Conservation (phyloP, 1,140 invertebrate species). For the Drosophila sp. region DNA sequence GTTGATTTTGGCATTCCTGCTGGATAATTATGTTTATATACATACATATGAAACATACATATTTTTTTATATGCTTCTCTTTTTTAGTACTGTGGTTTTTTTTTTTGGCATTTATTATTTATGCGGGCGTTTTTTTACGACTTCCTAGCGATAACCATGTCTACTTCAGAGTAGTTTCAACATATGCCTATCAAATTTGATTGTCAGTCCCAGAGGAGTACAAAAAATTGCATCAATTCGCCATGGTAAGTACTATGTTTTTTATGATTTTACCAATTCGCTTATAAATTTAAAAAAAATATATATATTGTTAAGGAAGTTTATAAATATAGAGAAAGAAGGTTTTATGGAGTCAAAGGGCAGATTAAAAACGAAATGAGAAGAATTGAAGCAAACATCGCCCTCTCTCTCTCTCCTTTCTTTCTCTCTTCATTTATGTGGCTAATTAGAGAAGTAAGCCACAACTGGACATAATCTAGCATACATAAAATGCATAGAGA, state of each 20-base stretch:
- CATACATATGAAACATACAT: constrained; percentile 62
- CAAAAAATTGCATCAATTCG: constrained; percentile 14
- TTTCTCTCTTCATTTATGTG: too few species aligned
- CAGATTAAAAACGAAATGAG: constrained; percentile 4
- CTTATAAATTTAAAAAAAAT: not conserved
- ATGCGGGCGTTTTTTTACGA: constrained; percentile 9
- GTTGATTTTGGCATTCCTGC: constrained; percentile 24
- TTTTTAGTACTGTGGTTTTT: constrained; percentile 51
- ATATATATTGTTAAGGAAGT: not conserved
- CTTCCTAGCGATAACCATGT: constrained; percentile 30
- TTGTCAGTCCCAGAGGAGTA: constrained; percentile 52
- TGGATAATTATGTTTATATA: constrained; percentile 66
- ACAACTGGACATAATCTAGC: not conserved
- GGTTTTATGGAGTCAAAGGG: not conserved
- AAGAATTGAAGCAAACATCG: not conserved
- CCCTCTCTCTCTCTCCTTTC: not conserved
- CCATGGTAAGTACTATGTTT: constrained; percentile 21
- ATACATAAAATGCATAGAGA: constrained; percentile 13
- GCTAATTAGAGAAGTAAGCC: not conserved
- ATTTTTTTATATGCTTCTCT: constrained; percentile 50
- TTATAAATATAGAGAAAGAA: not conserved
- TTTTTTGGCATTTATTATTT: constrained; percentile 42
- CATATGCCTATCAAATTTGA: constrained; percentile 71
- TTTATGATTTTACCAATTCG: constrained; percentile 52
- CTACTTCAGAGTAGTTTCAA: constrained; percentile 33